A percentile compares a stretch with the other conserved stretches of the same genome.
Evolutionary conservation across 2,797 vertebrate genomes (phyloP).

Genomic region (Benthosema pterotum): DNA sequence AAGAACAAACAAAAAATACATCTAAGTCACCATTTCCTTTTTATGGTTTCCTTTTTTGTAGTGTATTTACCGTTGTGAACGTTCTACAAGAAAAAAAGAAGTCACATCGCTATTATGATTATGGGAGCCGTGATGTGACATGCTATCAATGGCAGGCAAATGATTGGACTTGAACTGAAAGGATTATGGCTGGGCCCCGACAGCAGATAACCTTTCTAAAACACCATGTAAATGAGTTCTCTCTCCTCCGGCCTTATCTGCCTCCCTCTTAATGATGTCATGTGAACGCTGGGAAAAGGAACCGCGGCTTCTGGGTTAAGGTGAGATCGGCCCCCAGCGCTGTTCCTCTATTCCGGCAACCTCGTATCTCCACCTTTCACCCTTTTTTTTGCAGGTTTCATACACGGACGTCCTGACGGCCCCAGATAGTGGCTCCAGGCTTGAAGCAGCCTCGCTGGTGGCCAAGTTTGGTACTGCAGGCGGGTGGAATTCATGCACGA

Average conservation of each 20-base stretch:
- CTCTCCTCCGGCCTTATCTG: slow-evolving; percentile 73
- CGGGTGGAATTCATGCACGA: too few species aligned
- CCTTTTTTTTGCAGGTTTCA: too few species aligned
- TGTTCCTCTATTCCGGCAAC: background rate
- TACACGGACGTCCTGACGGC: too few species aligned
- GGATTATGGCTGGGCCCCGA: slow-evolving; percentile 72
- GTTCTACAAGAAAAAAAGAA: slow-evolving; percentile 27
- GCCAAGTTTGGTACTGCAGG: too few species aligned
- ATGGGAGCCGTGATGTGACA: slow-evolving; percentile 42
- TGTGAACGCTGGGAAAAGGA: slow-evolving; percentile 63
- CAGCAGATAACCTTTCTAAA: slow-evolving; percentile 80
- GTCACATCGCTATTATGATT: slow-evolving; percentile 34
- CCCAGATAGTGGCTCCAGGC: too few species aligned
- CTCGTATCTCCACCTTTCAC: too few species aligned
- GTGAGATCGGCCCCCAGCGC: slow-evolving; percentile 42
- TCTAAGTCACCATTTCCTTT: too few species aligned
- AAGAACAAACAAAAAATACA: too few species aligned
- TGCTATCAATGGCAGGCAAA: slow-evolving; percentile 70
- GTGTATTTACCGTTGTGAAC: slow-evolving; percentile 21
- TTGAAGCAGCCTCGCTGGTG: too few species aligned
- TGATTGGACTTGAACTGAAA: slow-evolving; percentile 70
- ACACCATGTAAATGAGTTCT: slow-evolving; percentile 79
- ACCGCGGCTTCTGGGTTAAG: slow-evolving; percentile 48
- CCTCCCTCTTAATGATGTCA: slow-evolving; percentile 70
- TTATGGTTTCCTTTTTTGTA: slow-evolving; percentile 42